phyloP scores from a whole-genome alignment of 2,888 invertebrate species.

The Serrognathus titanus region DNA sequence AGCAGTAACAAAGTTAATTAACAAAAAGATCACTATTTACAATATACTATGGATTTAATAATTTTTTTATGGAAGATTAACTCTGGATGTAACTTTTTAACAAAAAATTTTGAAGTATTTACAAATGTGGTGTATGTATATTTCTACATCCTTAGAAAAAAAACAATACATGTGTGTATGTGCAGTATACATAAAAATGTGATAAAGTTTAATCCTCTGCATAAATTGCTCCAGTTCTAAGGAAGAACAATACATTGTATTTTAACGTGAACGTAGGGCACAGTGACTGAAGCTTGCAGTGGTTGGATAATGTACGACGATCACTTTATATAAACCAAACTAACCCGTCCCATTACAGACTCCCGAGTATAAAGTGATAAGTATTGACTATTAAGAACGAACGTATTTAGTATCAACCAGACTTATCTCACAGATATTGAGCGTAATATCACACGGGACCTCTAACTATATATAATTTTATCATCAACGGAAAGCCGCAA shows the following conservation, averaged over 20 bases:
- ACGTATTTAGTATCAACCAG: constrained; percentile 31
- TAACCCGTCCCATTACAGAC: constrained; percentile 13
- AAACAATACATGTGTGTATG: neutral
- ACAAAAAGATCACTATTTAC: too few species aligned
- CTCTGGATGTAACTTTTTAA: neutral
- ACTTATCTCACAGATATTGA: constrained; percentile 36
- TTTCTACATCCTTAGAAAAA: neutral
- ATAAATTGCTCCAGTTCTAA: constrained; percentile 36
- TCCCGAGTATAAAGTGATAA: constrained; percentile 19
- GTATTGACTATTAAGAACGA: constrained; percentile 21
- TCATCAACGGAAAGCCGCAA: constrained; percentile 1
- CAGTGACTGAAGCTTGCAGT: constrained; percentile 32
- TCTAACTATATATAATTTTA: constrained; percentile 33
- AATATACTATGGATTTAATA: too few species aligned
- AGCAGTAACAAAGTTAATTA: too few species aligned
- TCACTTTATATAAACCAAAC: constrained; percentile 7
- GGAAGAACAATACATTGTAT: constrained; percentile 46
- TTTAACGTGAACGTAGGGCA: constrained; percentile 30
- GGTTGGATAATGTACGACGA: constrained; percentile 11
- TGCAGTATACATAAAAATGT: too few species aligned
- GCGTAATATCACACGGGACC: constrained; percentile 44
- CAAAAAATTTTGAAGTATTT: neutral
- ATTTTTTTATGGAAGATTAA: neutral
- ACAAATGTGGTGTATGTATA: neutral
- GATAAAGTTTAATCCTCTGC: constrained; percentile 27